phyloP scores from a whole-genome alignment of 2,888 invertebrate genomes.

The Plebejus melissa region DNA sequence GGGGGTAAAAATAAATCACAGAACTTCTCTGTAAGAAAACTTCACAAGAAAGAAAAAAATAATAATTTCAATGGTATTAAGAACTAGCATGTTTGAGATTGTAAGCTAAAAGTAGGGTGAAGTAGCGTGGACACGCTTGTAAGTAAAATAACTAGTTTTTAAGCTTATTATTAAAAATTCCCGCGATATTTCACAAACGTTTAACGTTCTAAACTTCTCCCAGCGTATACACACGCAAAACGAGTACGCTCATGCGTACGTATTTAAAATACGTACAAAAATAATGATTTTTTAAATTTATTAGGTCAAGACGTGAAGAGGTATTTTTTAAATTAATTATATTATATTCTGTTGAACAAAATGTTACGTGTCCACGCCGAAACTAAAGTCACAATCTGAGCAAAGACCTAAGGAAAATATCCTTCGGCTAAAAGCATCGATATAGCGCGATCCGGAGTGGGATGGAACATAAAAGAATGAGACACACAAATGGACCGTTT shows the following conservation, averaged over 20 bases:
- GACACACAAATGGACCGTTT: conserved; percentile 69
- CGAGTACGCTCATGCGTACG: neutral
- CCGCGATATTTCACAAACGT: neutral
- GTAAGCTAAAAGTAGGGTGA: conserved; percentile 22
- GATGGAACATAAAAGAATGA: conserved; percentile 56
- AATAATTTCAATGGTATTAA: neutral
- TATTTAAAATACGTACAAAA: neutral
- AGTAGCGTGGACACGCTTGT: conserved; percentile 24
- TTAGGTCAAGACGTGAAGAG: neutral
- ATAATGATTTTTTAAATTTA: neutral
- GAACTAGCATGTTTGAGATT: conserved; percentile 3
- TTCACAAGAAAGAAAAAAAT: conserved; percentile 7
- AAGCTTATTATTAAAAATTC: too few relatives aligned
- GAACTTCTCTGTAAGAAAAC: conserved; percentile 19
- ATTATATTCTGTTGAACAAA: neutral
- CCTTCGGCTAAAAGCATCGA: conserved; percentile 37
- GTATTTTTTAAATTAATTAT: neutral
- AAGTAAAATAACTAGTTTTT: neutral
- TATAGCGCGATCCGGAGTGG: conserved; percentile 50
- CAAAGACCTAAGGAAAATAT: conserved; percentile 20
- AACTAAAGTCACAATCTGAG: conserved; percentile 23
- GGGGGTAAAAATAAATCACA: conserved; percentile 24
- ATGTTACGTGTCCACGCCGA: conserved; percentile 20
- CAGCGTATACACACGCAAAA: neutral
- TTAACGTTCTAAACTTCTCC: neutral